Conservation (phyloP, 2,797 vertebrate species). For the Aplochiton taeniatus region DNA sequence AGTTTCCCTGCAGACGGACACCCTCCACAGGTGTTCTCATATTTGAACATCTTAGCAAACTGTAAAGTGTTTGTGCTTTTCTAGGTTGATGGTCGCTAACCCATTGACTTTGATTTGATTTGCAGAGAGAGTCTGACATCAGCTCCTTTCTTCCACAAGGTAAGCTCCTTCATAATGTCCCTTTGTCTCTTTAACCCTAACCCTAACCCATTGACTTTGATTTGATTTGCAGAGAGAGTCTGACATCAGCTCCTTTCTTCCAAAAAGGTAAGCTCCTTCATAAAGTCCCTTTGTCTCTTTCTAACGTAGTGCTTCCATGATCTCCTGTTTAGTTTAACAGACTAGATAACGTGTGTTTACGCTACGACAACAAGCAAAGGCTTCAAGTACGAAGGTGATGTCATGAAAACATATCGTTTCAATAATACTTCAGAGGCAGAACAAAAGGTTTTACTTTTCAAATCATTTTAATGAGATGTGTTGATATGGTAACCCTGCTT, state of each 20-base stretch:
- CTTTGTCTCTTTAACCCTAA: neutral
- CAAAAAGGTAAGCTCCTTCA: constrained; percentile 78
- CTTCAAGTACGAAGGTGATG: no score
- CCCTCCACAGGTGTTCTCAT: constrained; percentile 83
- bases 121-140: constrained; percentile 81
- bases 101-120: constrained; percentile 38
- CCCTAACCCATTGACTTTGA: neutral
- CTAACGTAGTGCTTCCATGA: neutral
- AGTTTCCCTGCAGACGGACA: constrained; percentile 82
- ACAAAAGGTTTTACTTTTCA: no score
- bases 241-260: constrained; percentile 82
- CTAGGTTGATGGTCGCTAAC: no score
- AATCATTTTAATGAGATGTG: no score
- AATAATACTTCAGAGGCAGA: no score
- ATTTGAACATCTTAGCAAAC: no score
- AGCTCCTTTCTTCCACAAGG: constrained; percentile 74
- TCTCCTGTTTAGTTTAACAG: neutral
- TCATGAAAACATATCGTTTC: no score
- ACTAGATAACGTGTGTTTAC: no score
- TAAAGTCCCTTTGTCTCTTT: neutral
- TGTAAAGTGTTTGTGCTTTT: no score
- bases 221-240: constrained; percentile 78
- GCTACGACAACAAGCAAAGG: no score
- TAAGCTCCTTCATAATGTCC: constrained; percentile 50
- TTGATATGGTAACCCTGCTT: no score